These are phyloP conservation scores for Pangasius larnaudii DNA, from an alignment of 2,797 vertebrate genomes.

Conservation along the genomic window DNA sequence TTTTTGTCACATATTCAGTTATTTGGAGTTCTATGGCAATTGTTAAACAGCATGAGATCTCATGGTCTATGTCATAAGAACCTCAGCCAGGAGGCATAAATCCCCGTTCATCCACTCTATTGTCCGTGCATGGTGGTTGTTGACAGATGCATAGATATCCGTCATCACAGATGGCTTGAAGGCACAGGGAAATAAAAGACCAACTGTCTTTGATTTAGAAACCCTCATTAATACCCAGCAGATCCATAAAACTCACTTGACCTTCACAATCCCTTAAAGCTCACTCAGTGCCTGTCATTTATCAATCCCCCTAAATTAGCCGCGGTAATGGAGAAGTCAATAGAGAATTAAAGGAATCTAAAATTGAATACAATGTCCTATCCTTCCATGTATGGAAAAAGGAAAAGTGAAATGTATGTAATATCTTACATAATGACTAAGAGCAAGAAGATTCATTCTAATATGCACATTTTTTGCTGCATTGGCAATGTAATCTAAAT, in stretches of 20 bases:
- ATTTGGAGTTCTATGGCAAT: not conserved
- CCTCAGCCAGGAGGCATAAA: conserved; percentile 1
- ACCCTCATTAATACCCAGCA: conserved; percentile 71
- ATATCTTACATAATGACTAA: conserved; percentile 6
- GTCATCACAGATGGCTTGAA: conserved; percentile 32
- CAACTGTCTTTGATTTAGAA: conserved; percentile 63
- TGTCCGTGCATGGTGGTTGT: not conserved
- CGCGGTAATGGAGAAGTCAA: conserved; percentile 65
- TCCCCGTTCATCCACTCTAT: conserved; percentile 1
- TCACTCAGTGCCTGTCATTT: conserved; percentile 64
- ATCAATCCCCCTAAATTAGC: conserved; percentile 66
- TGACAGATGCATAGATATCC: conserved; percentile 9
- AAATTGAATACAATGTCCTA: conserved; percentile 22
- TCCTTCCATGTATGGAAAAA: not conserved
- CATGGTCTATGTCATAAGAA: not conserved
- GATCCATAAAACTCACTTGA: conserved; percentile 73
- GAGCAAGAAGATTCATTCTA: conserved; percentile 7
- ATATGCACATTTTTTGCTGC: not conserved
- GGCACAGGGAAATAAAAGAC: conserved; percentile 52
- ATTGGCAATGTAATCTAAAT: conserved; percentile 21
- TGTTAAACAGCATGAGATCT: conserved; percentile 10
- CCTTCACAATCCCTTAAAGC: conserved; percentile 65
- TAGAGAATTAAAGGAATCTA: conserved; percentile 36
- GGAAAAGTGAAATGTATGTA: conserved; percentile 10
- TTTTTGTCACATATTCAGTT: not conserved